phyloP scores from a whole-genome alignment of 1,140 invertebrate species.

The Tachypleus tridentatus region DNA sequence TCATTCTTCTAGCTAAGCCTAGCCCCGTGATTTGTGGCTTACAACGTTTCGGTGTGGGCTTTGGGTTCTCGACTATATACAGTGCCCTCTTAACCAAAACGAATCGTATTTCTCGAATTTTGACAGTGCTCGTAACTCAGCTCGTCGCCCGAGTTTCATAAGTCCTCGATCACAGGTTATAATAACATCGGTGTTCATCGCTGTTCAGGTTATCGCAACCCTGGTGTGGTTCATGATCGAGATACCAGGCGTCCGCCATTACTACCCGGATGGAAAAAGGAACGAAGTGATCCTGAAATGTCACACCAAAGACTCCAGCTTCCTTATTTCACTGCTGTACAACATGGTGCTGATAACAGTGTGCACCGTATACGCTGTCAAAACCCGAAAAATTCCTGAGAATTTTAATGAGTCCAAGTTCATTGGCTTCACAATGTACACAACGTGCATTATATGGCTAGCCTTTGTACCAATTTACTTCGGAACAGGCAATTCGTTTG shows the following conservation, averaged over 20 bases:
- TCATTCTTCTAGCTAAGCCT: conserved; percentile 41
- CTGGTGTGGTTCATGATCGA: conserved; percentile 46
- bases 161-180: conserved; percentile 60
- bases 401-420: conserved; percentile 53
- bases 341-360: conserved; percentile 49
- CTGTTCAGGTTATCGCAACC: conserved; percentile 39
- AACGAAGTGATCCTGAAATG: conserved; percentile 45
- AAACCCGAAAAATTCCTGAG: conserved; percentile 48
- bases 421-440: conserved; percentile 54
- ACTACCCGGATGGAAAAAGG: conserved; percentile 39
- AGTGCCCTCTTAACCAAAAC: conserved; percentile 49
- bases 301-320: conserved; percentile 43
- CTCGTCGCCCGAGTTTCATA: conserved; percentile 54
- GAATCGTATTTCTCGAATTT: conserved; percentile 48
- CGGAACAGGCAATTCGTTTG: conserved; percentile 42
- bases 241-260: conserved; percentile 40
- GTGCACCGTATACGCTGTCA: conserved; percentile 52
- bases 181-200: conserved; percentile 48
- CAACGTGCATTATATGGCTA: conserved; percentile 52
- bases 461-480: conserved; percentile 52
- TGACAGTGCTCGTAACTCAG: conserved; percentile 47
- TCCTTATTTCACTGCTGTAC: conserved; percentile 48
- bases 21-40: conserved; percentile 39
- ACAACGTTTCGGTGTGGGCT: conserved; percentile 44
- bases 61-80: conserved; percentile 48